phyloP scores from a whole-genome alignment of 2,113 vertebrate genomes.

The Todiramphus chloris region DNA sequence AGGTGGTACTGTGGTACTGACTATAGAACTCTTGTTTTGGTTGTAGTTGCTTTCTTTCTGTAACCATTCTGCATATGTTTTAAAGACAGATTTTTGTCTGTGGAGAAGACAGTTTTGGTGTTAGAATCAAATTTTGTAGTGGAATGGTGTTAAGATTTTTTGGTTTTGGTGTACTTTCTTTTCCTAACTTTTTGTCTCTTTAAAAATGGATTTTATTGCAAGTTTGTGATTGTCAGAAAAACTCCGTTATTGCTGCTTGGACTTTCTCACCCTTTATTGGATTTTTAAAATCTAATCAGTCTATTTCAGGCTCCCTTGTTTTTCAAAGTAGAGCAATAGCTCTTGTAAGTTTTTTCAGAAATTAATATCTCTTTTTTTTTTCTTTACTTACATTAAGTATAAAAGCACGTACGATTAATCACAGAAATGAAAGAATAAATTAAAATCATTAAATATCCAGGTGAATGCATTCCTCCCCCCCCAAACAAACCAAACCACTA shows the following conservation, averaged over 20 bases:
- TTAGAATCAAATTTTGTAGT: conserved; percentile 29
- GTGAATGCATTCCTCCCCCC: neutral
- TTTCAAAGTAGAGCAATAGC: neutral
- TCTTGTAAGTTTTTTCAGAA: neutral
- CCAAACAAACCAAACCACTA: neutral
- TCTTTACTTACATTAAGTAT: neutral
- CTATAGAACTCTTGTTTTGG: neutral
- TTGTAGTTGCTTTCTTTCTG: conserved; percentile 41
- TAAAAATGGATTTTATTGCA: neutral
- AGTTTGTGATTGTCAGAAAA: neutral
- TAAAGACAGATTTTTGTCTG: conserved; percentile 61
- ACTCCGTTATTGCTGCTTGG: neutral
- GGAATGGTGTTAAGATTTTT: conserved; percentile 8
- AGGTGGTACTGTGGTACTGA: conserved; percentile 80
- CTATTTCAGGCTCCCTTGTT: neutral
- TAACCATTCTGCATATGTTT: conserved; percentile 45
- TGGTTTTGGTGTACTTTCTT: neutral
- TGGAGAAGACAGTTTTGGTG: conserved; percentile 35
- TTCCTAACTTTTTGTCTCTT: neutral
- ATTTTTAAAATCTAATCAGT: neutral
- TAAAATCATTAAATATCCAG: neutral
- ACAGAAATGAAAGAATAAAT: neutral
- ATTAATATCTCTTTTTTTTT: neutral
- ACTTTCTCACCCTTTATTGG: neutral
- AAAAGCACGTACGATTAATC: neutral